Conservation (phyloP, 2,113 vertebrate species). For the Brachyhypopomus occidentalis region DNA sequence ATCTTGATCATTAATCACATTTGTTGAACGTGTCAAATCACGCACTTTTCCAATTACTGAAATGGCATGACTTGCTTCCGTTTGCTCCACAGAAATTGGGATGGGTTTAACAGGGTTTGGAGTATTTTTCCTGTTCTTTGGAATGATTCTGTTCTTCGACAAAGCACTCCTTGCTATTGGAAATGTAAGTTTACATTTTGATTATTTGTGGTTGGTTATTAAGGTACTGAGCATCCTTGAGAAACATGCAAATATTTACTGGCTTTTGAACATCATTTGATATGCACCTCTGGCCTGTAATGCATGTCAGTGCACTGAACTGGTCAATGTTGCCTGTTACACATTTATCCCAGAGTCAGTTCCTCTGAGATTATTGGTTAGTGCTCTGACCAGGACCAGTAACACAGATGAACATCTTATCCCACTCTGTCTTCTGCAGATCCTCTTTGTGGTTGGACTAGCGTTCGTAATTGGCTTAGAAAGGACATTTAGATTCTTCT, state of each 20-base stretch:
- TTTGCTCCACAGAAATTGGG: conserved; percentile 86
- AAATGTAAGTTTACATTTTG: conserved; percentile 83
- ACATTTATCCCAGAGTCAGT: not conserved
- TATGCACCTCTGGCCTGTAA: not conserved
- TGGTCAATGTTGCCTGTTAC: too few species aligned
- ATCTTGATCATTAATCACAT: too few species aligned
- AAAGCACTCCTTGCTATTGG: conserved; percentile 97
- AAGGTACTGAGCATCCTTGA: not conserved
- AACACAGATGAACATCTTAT: too few species aligned
- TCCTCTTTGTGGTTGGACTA: conserved; percentile 94
- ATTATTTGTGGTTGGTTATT: conserved; percentile 6
- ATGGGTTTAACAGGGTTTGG: conserved; percentile 97
- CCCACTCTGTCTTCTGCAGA: conserved; percentile 72
- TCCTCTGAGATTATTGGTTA: not conserved
- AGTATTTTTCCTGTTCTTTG: conserved; percentile 98
- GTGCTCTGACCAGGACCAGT: not conserved
- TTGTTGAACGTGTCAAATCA: too few species aligned
- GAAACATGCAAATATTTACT: conserved; percentile 14
- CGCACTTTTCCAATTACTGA: not conserved
- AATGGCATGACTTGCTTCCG: conserved; percentile 27
- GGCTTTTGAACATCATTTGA: not conserved
- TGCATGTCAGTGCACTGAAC: not conserved
- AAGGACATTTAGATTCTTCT: conserved; percentile 96
- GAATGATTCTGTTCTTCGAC: conserved; percentile 99
- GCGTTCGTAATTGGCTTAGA: conserved; percentile 95